A percentile compares a stretch with the other conserved stretches of the same genome.
Conservation (phyloP, 1,140 invertebrate genomes). For the Leptonema lineaticorne region DNA sequence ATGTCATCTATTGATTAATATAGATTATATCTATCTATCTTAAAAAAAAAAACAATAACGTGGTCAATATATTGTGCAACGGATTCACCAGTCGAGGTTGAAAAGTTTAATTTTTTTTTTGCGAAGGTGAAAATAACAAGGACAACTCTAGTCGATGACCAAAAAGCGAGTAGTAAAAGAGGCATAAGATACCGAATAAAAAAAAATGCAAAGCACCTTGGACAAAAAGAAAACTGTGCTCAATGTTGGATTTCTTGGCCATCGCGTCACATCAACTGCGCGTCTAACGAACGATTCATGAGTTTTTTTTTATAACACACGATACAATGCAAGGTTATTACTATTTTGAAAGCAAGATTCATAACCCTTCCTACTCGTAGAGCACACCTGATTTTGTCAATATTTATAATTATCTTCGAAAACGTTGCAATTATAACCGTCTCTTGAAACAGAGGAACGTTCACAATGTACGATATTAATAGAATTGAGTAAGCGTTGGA, state of each 20-base stretch:
- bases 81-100: neutral
- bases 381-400: too few relatives aligned
- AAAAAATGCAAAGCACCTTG: neutral
- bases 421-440: too few relatives aligned
- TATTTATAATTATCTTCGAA: too few relatives aligned
- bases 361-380: too few relatives aligned
- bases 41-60: too few relatives aligned
- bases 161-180: neutral
- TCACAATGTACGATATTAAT: too few relatives aligned
- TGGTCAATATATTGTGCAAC: too few relatives aligned
- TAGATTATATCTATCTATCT: too few relatives aligned
- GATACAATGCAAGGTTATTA: constrained; percentile 13
- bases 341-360: neutral
- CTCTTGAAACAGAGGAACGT: too few relatives aligned
- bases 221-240: neutral
- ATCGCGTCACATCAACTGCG: neutral
- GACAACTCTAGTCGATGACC: neutral
- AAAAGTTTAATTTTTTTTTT: neutral
- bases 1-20: too few relatives aligned
- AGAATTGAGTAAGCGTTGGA: too few relatives aligned
- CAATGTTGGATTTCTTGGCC: neutral
- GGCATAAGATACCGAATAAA: neutral
- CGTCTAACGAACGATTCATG: too few relatives aligned
- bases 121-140: constrained; percentile 6
- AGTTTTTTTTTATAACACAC: neutral